phyloP scores from a whole-genome alignment of 2,797 vertebrate species.

The Pterois miles region DNA sequence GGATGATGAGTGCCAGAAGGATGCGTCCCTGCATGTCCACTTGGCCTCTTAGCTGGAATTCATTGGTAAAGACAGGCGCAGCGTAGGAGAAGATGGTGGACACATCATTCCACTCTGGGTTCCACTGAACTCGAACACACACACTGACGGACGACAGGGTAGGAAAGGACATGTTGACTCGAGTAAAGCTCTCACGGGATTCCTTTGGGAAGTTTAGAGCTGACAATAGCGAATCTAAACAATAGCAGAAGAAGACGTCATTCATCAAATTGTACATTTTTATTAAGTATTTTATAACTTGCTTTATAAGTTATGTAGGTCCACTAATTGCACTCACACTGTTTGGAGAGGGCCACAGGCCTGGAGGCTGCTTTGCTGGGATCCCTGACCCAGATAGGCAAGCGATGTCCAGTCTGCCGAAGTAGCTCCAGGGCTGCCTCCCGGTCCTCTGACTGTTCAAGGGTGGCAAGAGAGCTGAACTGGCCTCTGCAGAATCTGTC shows the following conservation, averaged over 20 bases:
- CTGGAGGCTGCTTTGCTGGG: slow-evolving; percentile 36
- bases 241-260: neutral
- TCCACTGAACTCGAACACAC: slow-evolving; percentile 89
- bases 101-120: slow-evolving; percentile 71
- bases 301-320: neutral
- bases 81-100: slow-evolving; percentile 91
- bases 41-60: slow-evolving; percentile 90
- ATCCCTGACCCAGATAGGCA: slow-evolving; percentile 83
- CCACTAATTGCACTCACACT: slow-evolving; percentile 70
- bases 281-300: neutral
- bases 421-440: slow-evolving; percentile 64
- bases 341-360: slow-evolving; percentile 54
- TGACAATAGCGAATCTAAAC: slow-evolving; percentile 55
- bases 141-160: slow-evolving; percentile 82
- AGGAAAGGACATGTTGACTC: slow-evolving; percentile 81
- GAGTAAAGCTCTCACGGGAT: slow-evolving; percentile 82
- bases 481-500: slow-evolving; percentile 82
- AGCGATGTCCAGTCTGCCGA: slow-evolving; percentile 54
- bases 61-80: slow-evolving; percentile 84
- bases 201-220: slow-evolving; percentile 85
- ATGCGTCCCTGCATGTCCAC: slow-evolving; percentile 78
- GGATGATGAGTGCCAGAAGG: slow-evolving; percentile 87
- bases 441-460: slow-evolving; percentile 54
- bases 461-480: slow-evolving; percentile 82
- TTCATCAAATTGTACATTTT: neutral